A percentile compares a stretch with the other conserved stretches of the same genome.
Evolutionary conservation across 1,140 invertebrate genomes (phyloP).

Genomic region (Brachionus koreanus): DNA sequence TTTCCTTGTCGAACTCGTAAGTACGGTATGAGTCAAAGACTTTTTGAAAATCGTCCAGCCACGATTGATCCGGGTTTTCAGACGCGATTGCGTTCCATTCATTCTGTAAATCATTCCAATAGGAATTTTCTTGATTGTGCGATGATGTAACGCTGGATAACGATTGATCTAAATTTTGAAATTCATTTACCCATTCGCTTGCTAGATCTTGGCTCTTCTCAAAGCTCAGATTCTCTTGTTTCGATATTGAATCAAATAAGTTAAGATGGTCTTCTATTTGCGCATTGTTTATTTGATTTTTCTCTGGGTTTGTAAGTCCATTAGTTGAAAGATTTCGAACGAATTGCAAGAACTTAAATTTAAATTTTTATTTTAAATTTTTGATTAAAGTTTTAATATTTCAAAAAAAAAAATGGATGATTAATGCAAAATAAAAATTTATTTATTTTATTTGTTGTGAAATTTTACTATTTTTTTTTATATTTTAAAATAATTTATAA

Average conservation of each 20-base stretch:
- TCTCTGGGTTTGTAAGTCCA: conserved; percentile 63
- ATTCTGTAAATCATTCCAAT: conserved; percentile 72
- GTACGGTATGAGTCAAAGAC: conserved; percentile 31
- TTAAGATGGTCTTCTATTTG: conserved; percentile 50
- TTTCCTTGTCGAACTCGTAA: conserved; percentile 78
- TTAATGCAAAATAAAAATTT: conserved; percentile 44
- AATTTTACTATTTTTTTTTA: no score
- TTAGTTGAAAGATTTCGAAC: conserved; percentile 38
- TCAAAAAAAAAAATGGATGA: neutral
- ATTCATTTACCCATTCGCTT: conserved; percentile 63
- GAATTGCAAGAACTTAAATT: conserved; percentile 65
- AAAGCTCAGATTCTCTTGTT: conserved; percentile 27
- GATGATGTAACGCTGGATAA: conserved; percentile 59
- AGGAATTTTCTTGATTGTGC: conserved; percentile 55
- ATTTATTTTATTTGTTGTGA: no score
- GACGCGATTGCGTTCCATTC: conserved; percentile 71
- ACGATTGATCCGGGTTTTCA: conserved; percentile 48
- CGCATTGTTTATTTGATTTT: conserved; percentile 53
- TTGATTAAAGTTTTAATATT: no score
- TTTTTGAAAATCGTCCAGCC: conserved; percentile 31
- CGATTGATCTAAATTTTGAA: conserved; percentile 51
- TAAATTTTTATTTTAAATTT: no score
- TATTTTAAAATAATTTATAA: no score
- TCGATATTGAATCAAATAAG: conserved; percentile 11
- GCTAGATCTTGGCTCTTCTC: conserved; percentile 50